Base-by-base conservation (phyloP, 2,888 invertebrate genomes). In the Beris chalybata region DNA sequence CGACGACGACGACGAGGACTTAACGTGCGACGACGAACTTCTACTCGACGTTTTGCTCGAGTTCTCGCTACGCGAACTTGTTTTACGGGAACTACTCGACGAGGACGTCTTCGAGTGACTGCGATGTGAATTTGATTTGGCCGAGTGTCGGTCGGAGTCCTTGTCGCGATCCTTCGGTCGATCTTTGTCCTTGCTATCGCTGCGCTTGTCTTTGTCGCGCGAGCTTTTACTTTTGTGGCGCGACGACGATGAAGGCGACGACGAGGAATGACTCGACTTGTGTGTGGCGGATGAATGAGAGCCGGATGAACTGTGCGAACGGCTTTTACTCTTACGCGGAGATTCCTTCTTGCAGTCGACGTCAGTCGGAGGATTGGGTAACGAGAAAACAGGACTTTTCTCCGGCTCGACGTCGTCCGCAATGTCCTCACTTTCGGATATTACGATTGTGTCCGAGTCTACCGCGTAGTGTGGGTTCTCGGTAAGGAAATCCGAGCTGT, bases 381-480 rank as follows among this genome's bases (percentile, higher is more conserved):
- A 22, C 22, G 22, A 44, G 13, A 53, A 53, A n/a, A 63, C 38
- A 0, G 13, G 1, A 22, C 22, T 22, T 22, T 22, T 22, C 3
- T 22, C 29, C n/a, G 30, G 45, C 30, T 58, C 58, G 5, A 22
- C 12, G 29, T 50, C 38, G 1, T 50, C 52, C 15, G 15, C 31
- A 30, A 7, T 12, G 13, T 61, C 61, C 11, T 61, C 61, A n/a
- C 4, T 48, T 9, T 61, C 50, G 4, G 61, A 61, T 5, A 50
- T 50, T 3, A 52, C 11, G 9, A 44, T n/a, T 44, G 44, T 44
- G 44, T 44, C n/a, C 1, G 44, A 12, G 11, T 44, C 44, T 44
- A 2, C 44, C 2, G 9, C n/a, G n/a, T 44, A 67, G 68, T 73
- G 70, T 44, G 74, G 64, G 4, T 44, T 9, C n/a, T 44, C 44